Evolutionary conservation across 2,113 vertebrate species (phyloP).

Genomic region (Probosciger aterrimus): DNA sequence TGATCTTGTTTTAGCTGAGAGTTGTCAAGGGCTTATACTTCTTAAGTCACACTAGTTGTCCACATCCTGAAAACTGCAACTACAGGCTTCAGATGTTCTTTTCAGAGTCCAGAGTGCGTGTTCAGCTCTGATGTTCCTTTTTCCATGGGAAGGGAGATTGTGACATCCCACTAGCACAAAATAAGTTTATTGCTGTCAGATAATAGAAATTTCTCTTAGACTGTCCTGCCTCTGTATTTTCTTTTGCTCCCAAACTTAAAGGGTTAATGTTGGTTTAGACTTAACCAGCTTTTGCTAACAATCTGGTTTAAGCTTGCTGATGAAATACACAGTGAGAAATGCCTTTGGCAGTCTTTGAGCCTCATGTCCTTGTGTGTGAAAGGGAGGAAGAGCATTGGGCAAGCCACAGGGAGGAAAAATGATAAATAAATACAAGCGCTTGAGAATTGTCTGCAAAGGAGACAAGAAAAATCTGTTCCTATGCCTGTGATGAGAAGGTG

Average conservation of each 20-base stretch:
- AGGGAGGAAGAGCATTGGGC: background rate
- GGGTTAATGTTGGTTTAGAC: background rate
- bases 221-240: background rate
- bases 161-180: background rate
- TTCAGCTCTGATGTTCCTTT: background rate
- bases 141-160: background rate
- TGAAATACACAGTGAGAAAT: background rate
- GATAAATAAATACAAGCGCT: background rate
- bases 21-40: background rate
- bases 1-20: background rate
- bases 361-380: background rate
- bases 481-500: background rate
- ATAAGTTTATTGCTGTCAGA: background rate
- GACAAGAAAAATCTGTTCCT: background rate
- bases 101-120: background rate
- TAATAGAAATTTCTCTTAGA: background rate
- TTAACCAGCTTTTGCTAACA: background rate
- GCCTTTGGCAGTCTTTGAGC: constrained; percentile 4
- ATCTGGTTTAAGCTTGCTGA: background rate
- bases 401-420: background rate
- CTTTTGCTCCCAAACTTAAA: background rate
- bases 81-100: background rate
- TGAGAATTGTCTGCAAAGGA: background rate
- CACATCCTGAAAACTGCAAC: background rate
- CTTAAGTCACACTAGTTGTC: background rate